Evolutionary conservation across 2,113 vertebrate species (phyloP).

Genomic region (Jaculus jaculus): DNA sequence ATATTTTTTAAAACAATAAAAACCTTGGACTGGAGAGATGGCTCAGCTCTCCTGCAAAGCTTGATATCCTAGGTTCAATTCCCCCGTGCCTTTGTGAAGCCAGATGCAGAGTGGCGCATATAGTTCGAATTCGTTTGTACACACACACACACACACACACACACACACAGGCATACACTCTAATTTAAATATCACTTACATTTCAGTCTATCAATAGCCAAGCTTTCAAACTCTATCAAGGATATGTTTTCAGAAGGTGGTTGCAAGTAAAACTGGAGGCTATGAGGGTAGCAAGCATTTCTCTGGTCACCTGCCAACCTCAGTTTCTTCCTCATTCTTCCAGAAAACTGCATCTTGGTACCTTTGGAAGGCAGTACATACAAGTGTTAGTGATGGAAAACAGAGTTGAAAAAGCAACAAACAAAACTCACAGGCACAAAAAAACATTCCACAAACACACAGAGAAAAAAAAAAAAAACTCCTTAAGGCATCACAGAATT

Average conservation of each 20-base stretch:
- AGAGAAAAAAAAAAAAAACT: too few species aligned
- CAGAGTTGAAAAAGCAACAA: background rate
- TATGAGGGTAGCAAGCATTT: conserved; percentile 87
- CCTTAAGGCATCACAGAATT: background rate
- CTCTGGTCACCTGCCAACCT: conserved; percentile 72
- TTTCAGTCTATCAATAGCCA: conserved; percentile 94
- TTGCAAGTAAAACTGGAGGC: conserved; percentile 93
- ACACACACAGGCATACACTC: background rate
- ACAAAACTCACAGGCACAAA: background rate
- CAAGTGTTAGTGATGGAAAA: background rate
- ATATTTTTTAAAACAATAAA: too few species aligned
- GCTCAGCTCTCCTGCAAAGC: too few species aligned
- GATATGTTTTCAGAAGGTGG: conserved; percentile 94
- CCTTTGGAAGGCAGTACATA: conserved; percentile 7
- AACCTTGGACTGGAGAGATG: too few species aligned
- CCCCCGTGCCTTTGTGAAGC: too few species aligned
- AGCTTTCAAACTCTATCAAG: conserved; percentile 92
- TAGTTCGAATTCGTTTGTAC: too few species aligned
- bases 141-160: background rate
- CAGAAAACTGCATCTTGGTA: conserved; percentile 82
- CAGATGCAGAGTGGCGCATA: too few species aligned
- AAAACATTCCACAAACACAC: background rate
- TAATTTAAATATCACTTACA: conserved; percentile 84
- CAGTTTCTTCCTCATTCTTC: conserved; percentile 61
- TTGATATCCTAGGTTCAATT: too few species aligned